Evolutionary conservation across 1,140 invertebrate species (phyloP), one percentile per base, ranked within the genome.

Genomic region (Euura lappo): DNA sequence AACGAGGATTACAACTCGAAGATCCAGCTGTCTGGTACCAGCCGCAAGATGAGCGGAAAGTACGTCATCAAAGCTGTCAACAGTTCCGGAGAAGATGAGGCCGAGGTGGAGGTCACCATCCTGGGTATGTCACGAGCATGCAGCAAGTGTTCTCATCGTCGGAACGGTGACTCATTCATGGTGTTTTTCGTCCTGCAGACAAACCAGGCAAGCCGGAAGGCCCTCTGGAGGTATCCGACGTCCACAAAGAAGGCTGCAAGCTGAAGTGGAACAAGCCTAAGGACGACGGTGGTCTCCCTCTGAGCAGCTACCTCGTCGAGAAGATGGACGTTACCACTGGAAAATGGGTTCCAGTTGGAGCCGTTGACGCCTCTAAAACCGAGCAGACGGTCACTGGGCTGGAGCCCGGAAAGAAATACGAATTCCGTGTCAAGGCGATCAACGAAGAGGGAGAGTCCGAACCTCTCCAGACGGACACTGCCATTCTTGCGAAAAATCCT

Each of bases 371-470:
- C 4, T 94, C 94, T 71, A 95, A 95, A 80, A 94, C 94, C 0
- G 95, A 97, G 79, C 91, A 94, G 76, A 92, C 94, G 79, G 92
- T 99, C 43, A 96, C 93, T 70, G 94, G 97, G 64, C 89, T 99
- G 10, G 94, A 97, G 87, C 96, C 96, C 68, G 95, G 95, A 71
- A 94, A 96, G 82, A 96, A 97, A 65, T 99, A 98, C 82, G 93
- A 98, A 77, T 99, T 99, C 91, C 91, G 98, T 73, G 97, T 99
- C 0, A 95, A 95, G 81, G 98, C 97, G 10, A 91, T 96, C 0
- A 99, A 99, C 87, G 97, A 98, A 79, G 97, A 98, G 86, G 97
- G 98, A 42, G 96, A 98, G 88, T 98, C 97, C 0, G 95, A 97
- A 81, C 96, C 97, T 8, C 85, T 99, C 11, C 95, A 97, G 78